Percentiles rank a stretch among this genome's conserved stretches.
Conservation (phyloP, 2,113 vertebrate species). For the Hylia prasina region DNA sequence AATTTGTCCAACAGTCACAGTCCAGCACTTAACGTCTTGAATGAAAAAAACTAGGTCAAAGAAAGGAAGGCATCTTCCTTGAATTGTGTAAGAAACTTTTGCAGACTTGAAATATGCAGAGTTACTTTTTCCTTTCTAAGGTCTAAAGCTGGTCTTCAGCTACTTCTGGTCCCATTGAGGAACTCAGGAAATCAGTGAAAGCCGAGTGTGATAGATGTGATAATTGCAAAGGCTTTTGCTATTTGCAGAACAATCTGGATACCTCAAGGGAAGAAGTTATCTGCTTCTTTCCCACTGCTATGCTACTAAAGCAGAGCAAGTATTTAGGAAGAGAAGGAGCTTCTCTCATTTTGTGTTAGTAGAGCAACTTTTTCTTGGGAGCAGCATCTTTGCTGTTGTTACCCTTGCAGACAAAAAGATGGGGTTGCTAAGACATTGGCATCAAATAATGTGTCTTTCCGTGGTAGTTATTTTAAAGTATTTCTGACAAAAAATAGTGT, state of each 20-base stretch:
- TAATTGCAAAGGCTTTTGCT: background rate
- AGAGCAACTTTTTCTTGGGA: background rate
- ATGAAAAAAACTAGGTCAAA: background rate
- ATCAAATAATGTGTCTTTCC: background rate
- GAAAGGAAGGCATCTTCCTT: background rate
- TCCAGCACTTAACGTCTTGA: background rate
- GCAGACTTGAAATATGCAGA: background rate
- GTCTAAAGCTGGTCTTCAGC: background rate
- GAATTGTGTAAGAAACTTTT: background rate
- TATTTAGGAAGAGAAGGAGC: background rate
- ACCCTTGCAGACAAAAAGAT: background rate
- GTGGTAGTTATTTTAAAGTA: background rate
- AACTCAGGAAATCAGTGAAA: background rate
- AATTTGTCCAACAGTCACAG: background rate
- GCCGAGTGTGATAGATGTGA: background rate
- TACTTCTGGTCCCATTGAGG: background rate
- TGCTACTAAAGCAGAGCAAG: background rate
- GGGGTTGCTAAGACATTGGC: background rate
- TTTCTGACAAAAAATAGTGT: background rate
- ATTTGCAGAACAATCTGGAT: background rate
- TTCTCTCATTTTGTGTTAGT: background rate
- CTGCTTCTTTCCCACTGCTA: background rate
- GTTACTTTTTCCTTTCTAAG: background rate
- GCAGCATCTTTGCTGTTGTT: background rate
- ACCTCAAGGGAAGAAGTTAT: background rate